phyloP scores from a whole-genome alignment of 2,888 invertebrate genomes.

The Xanthostigma xanthostigma region DNA sequence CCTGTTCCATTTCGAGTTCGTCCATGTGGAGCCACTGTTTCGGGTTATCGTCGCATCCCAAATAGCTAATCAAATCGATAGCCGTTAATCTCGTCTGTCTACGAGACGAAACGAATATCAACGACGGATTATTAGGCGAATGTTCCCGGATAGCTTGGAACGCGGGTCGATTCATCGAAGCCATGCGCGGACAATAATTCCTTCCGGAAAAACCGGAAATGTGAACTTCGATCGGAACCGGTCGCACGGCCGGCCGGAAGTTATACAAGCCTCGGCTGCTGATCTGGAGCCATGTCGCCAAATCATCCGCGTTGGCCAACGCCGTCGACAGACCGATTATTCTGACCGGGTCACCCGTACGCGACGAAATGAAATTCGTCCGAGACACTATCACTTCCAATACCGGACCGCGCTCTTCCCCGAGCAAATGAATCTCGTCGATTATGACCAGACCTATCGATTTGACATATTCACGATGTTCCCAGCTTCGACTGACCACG shows the following conservation, averaged over 20 bases:
- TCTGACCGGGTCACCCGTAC: conserved; percentile 67
- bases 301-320: conserved; percentile 89
- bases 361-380: conserved; percentile 88
- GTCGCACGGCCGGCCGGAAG: conserved; percentile 93
- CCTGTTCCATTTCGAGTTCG: conserved; percentile 72
- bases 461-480: conserved; percentile 85
- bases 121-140: conserved; percentile 77
- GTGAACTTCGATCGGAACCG: conserved; percentile 86
- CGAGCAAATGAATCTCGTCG: conserved; percentile 95
- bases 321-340: conserved; percentile 95
- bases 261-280: conserved; percentile 85
- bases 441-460: conserved; percentile 87
- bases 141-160: conserved; percentile 90
- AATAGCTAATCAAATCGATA: conserved; percentile 78
- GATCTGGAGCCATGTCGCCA: conserved; percentile 94
- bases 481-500: conserved; percentile 96
- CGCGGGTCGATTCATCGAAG: conserved; percentile 97
- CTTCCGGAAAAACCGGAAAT: conserved; percentile 86
- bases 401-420: conserved; percentile 77
- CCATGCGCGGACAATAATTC: conserved; percentile 98
- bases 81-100: conserved; percentile 95
- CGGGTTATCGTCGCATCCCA: conserved; percentile 82
- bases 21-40: conserved; percentile 88
- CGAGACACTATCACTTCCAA: conserved; percentile 96
- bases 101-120: conserved; percentile 92